Percentiles rank a stretch among this genome's conserved stretches.
Evolutionary conservation across 2,797 vertebrate species (phyloP).

Genomic region (Squalus acanthias): DNA sequence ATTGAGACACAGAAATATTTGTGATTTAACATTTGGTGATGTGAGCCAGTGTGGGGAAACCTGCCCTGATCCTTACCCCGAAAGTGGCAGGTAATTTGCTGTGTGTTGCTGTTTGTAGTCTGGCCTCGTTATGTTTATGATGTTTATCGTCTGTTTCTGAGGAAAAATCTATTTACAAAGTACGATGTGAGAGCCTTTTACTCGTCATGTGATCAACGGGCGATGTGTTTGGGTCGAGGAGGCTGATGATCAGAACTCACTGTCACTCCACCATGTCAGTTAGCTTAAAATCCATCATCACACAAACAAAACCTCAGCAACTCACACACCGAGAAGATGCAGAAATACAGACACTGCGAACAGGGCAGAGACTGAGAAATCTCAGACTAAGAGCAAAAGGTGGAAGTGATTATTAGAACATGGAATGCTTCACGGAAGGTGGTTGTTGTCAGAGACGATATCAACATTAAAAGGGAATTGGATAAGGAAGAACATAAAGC

Average conservation of each 20-base stretch:
- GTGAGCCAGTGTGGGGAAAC: background rate
- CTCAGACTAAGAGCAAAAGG: background rate
- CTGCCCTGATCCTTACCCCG: background rate
- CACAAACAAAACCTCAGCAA: background rate
- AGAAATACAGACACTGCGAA: background rate
- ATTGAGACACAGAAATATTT: background rate
- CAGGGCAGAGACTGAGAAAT: background rate
- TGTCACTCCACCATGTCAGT: background rate
- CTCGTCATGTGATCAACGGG: background rate
- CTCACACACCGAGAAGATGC: background rate
- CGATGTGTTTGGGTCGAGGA: background rate
- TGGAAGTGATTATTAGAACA: background rate
- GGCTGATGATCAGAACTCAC: background rate
- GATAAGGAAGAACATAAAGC: background rate
- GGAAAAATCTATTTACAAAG: background rate
- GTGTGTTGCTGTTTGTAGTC: background rate
- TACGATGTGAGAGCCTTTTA: background rate
- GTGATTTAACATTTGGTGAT: conserved; percentile 15
- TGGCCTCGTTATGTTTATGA: background rate
- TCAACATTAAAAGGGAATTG: background rate
- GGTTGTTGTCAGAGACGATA: background rate
- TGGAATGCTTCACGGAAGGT: background rate
- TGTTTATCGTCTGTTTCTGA: background rate
- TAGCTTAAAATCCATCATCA: background rate
- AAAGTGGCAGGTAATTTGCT: conserved; percentile 22